Evolutionary conservation across 2,113 vertebrate genomes (phyloP), one percentile per base, ranked within the genome.

Genomic region (Marmota monax): DNA sequence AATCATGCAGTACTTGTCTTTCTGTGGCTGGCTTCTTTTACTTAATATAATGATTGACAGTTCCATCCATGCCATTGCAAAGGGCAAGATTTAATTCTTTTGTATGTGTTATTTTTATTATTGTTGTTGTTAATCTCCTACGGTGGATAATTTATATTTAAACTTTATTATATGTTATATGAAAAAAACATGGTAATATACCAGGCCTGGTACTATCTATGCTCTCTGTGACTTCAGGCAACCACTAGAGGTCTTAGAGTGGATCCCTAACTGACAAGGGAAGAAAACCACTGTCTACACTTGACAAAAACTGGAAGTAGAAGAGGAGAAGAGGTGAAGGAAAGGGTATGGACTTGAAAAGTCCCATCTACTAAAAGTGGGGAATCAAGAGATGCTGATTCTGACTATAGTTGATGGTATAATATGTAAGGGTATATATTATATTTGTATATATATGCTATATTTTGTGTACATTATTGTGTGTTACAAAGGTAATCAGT

Each of bases 221-320:
- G 61, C 22, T 27, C 25, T 67, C 25, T 67, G 42, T 34, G 3
- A 70, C 23, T 70, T 37, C 42, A 51, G 84, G 45, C 13, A 86
- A 37, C 22, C 61, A 34, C 4, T 84, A 17, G 39, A 27, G 27
- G 29, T 67, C 83, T 85, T 69, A 63, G 32, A 51, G 45, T 20
- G 32, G 18, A 72, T 56, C 14, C 25, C 48, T 51, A 7, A 34
- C 69, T 20, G 4, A 86, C 37, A 53, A 53, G 48, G 48, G 8
- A 25, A 18, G n/a, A 29, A 18, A 51, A 51, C 48, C 10, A 61
- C 51, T 58, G 53, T 9, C 90, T 37, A 67, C 13, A 77, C 77
- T 92, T 77, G 25, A 83, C 69, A 94, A 69, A 82, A 95, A 89
- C 80, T 89, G 42, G 70, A 69, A 74, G 34, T 51, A 67, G 29